Evolutionary conservation across 2,888 invertebrate species (phyloP), one percentile per base, ranked within the genome.

Genomic region (Ochropleura leucogaster): DNA sequence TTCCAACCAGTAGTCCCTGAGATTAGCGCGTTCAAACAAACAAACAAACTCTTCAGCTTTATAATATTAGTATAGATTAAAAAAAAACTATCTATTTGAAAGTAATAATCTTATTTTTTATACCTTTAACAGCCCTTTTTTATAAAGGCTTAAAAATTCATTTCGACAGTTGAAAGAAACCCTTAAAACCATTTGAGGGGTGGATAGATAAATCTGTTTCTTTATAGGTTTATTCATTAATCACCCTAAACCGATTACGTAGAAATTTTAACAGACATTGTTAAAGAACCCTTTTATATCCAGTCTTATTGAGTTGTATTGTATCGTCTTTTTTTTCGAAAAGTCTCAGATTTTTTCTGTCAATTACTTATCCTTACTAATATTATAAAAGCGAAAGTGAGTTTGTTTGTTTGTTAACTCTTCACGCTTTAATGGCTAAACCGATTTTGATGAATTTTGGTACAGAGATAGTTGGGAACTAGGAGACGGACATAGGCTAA

Each of bases 191-290:
- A 85, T 90, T 90, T 87, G 88, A 88, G 3, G 82, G 71, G 86
- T 83, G 78, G 79, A 81, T 86, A 87, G 83, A 90, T 90, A 89
- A 92, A 91, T 91, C 91, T 88, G 87, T 90, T 90, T 90, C 90
- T 89, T 89, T 90, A 90, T 89, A 88, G 89, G 85, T 89, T 90
- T 89, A 89, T 89, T 89, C 89, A 89, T 91, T 93, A 92, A 91
- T 92, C 92, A 90, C 87, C 87, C 83, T 87, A 89, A 90, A 89
- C 86, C 87, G 89, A 90, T 92, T 90, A 88, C 85, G 85, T 81
- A 84, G 84, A 87, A 86, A 88, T 89, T 89, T 87, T 88, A 90
- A 89, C 87, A 87, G 89, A 87, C 79, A 79, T 83, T 80, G 78
- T 85, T 83, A 74, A 85, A 82, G 76, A 77, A 81, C 76, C 85